Base-by-base conservation (phyloP, 2,888 invertebrate genomes). In the Ennomos erosarius region DNA sequence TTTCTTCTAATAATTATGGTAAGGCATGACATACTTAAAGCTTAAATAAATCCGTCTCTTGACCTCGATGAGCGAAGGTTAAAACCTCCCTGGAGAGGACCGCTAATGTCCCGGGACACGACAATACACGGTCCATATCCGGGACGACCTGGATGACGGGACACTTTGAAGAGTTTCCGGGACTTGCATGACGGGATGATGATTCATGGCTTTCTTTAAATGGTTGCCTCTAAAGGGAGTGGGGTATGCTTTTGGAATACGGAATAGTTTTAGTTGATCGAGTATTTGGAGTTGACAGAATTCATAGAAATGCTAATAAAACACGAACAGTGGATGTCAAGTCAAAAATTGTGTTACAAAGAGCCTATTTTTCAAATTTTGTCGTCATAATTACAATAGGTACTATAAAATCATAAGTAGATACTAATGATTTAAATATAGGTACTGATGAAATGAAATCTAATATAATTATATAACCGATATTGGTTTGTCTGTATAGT, bases 111-210 rank as follows among this genome's bases (percentile, higher is more conserved):
- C 60, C 62, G 61, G 61, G 64, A 65, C 73, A 72, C 72, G 76
- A 75, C 79, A 79, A 82, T 84, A 84, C 83, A 84, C 70, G 75
- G 69, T 69, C 81, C 75, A 82, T 84, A 81, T 82, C 84, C 84
- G 80, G 75, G 55, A 55, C 70, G 65, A 73, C 70, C 73, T 74
- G 73, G 71, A 72, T 81, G 81, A 83, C 81, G 79, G 73, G 77
- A 79, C 78, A 75, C 74, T 81, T 74, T 67, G 65, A 66, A 65
- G 57, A 49, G 68, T 66, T 69, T 78, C 76, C 78, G 73, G 73
- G 65, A 67, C 73, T 71, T 69, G 70, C 75, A 67, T 68, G 70
- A 64, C 58, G 45, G 58, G 61, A 64, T 71, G 68, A 78, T 84
- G 84, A 84, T 79, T 79, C 80, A 82, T 77, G 71, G 71, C 70